These are phyloP conservation scores for Pangasius djambal DNA, from an alignment of 2,797 vertebrate species.

Conservation along the genomic window DNA sequence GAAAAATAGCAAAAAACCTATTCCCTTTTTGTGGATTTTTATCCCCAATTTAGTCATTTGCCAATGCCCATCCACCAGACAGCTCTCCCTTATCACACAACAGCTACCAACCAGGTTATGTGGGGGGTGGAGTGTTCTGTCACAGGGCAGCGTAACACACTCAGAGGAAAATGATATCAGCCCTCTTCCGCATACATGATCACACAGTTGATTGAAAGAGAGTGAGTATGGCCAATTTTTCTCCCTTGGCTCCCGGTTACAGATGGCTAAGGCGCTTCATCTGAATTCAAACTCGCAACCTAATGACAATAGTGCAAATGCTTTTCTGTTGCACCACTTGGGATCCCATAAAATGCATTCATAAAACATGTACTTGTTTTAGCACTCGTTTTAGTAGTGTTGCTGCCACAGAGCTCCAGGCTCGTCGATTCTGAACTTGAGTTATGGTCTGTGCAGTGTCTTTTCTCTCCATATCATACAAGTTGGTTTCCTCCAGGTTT, in stretches of 20 bases:
- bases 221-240: not conserved
- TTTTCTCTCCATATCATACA: not conserved
- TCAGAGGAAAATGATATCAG: not conserved
- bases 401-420: not conserved
- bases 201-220: not conserved
- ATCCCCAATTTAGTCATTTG: not conserved
- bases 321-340: not conserved
- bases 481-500: not conserved
- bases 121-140: not conserved
- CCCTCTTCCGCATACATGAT: not conserved
- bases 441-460: not conserved
- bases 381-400: not conserved
- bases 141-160: not conserved
- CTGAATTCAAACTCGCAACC: not conserved
- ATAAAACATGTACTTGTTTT: not conserved
- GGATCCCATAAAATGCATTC: slow-evolving; percentile 10
- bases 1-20: not conserved
- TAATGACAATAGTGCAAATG: not conserved
- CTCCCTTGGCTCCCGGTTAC: not conserved
- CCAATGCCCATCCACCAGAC: not conserved
- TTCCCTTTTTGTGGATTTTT: not conserved
- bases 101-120: not conserved
- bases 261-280: not conserved
- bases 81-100: not conserved
- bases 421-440: not conserved